Conservation (phyloP, 1,140 invertebrate genomes). For the Radopholus similis region DNA sequence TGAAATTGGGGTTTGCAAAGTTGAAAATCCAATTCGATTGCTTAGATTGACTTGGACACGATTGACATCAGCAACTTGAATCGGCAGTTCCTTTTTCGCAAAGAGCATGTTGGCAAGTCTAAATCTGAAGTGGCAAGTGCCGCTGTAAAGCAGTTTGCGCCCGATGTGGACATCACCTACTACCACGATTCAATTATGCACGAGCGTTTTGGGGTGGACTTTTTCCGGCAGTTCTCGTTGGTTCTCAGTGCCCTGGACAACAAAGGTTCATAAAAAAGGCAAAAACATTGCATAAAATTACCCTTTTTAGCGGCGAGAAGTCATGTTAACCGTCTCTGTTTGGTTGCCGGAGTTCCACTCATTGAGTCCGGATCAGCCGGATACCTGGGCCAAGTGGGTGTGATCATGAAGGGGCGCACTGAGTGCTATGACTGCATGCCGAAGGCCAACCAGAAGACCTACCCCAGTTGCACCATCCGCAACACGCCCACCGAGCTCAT, state of each 20-base stretch:
- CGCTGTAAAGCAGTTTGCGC: constrained; percentile 79
- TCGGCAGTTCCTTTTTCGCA: constrained; percentile 93
- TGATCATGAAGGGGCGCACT: constrained; percentile 66
- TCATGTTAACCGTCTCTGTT: constrained; percentile 97
- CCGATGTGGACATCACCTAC: constrained; percentile 76
- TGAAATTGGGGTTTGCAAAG: neutral
- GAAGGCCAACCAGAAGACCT: constrained; percentile 67
- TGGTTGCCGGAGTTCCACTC: constrained; percentile 84
- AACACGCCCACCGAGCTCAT: constrained; percentile 99
- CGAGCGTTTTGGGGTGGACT: constrained; percentile 80
- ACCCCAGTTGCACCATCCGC: constrained; percentile 93
- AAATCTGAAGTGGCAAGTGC: constrained; percentile 79
- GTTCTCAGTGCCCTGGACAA: constrained; percentile 98
- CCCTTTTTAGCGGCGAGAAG: constrained; percentile 74
- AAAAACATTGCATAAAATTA: neutral
- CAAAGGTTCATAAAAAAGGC: constrained; percentile 66
- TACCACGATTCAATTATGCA: constrained; percentile 90
- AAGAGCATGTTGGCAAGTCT: constrained; percentile 93
- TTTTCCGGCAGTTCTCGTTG: constrained; percentile 84
- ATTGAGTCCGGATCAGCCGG: constrained; percentile 95
- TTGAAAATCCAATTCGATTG: constrained; percentile 48
- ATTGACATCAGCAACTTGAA: constrained; percentile 99
- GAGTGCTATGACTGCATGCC: constrained; percentile 94
- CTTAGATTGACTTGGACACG: constrained; percentile 96
- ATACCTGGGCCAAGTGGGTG: constrained; percentile 80